A percentile compares a stretch with the other conserved stretches of the same genome.
These are phyloP conservation scores for Drosophila algonquin DNA, from an alignment of 2,888 invertebrate species.

Conservation along the genomic window DNA sequence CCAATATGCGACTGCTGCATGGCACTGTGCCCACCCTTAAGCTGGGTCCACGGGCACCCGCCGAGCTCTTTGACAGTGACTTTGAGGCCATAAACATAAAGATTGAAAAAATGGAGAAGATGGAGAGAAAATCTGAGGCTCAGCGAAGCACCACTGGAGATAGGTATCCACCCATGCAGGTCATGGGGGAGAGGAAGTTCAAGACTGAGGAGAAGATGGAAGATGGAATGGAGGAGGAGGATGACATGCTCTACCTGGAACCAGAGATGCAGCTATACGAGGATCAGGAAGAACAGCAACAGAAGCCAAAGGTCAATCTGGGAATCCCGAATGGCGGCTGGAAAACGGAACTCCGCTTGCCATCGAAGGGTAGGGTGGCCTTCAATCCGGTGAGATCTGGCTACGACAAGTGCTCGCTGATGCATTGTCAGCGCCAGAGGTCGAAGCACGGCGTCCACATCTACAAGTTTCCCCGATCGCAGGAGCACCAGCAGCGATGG, in stretches of 20 bases:
- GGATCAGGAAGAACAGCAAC: constrained; percentile 18
- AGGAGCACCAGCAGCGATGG: constrained; percentile 61
- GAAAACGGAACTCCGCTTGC: constrained; percentile 35
- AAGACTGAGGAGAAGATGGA: neutral
- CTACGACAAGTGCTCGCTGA: constrained; percentile 68
- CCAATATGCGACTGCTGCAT: constrained; percentile 57
- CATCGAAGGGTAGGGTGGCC: constrained; percentile 42
- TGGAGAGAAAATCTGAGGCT: constrained; percentile 11
- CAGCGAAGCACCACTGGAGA: neutral
- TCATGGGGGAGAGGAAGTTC: neutral
- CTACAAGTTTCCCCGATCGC: constrained; percentile 68
- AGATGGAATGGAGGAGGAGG: constrained; percentile 16
- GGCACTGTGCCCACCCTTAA: constrained; percentile 77
- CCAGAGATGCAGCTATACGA: constrained; percentile 56
- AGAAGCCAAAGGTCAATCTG: constrained; percentile 5
- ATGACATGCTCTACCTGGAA: constrained; percentile 40
- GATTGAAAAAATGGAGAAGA: constrained; percentile 55
- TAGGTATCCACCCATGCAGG: neutral
- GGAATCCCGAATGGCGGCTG: constrained; percentile 19
- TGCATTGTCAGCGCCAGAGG: constrained; percentile 69
- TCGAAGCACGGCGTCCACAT: constrained; percentile 67
- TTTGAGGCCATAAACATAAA: constrained; percentile 48
- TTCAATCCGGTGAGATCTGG: constrained; percentile 70
- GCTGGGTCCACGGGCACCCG: constrained; percentile 57
- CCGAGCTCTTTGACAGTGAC: constrained; percentile 62